Conservation (phyloP, 2,113 vertebrate species). For the Poeciliopsis occidentalis region DNA sequence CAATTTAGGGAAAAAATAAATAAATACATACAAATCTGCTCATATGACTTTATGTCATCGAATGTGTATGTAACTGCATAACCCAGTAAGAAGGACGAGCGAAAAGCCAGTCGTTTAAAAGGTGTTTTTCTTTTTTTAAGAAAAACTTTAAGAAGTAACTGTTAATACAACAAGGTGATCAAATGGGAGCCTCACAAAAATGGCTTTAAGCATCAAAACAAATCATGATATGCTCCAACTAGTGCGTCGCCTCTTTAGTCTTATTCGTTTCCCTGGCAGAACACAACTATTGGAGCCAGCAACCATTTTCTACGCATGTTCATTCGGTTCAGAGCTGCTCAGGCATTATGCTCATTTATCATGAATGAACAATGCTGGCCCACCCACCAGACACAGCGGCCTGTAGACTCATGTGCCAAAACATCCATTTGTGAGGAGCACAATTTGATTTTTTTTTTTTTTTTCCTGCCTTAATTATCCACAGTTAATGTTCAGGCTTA, state of each 20-base stretch:
- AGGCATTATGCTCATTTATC: conserved; percentile 65
- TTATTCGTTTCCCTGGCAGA: conserved; percentile 34
- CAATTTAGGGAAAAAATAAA: conserved; percentile 67
- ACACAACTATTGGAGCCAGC: conserved; percentile 23
- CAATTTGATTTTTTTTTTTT: background rate
- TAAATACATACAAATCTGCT: conserved; percentile 45
- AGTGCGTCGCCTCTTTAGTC: conserved; percentile 33
- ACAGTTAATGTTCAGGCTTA: conserved; percentile 8
- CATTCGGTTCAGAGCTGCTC: conserved; percentile 52
- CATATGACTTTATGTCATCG: conserved; percentile 67
- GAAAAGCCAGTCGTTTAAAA: background rate
- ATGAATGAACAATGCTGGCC: conserved; percentile 63
- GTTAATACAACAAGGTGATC: background rate
- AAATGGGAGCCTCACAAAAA: conserved; percentile 2
- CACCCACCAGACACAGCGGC: conserved; percentile 42
- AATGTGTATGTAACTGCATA: conserved; percentile 34
- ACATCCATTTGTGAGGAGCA: conserved; percentile 48
- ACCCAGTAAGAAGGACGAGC: background rate
- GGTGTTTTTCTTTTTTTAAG: conserved; percentile 4
- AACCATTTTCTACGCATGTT: conserved; percentile 43
- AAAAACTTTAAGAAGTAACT: background rate
- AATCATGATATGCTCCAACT: conserved; percentile 39
- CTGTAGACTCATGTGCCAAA: conserved; percentile 26
- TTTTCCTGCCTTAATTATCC: background rate
- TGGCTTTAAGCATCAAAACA: conserved; percentile 39